Evolutionary conservation across 2,113 vertebrate species (phyloP).

Genomic region (Mixornis gularis): DNA sequence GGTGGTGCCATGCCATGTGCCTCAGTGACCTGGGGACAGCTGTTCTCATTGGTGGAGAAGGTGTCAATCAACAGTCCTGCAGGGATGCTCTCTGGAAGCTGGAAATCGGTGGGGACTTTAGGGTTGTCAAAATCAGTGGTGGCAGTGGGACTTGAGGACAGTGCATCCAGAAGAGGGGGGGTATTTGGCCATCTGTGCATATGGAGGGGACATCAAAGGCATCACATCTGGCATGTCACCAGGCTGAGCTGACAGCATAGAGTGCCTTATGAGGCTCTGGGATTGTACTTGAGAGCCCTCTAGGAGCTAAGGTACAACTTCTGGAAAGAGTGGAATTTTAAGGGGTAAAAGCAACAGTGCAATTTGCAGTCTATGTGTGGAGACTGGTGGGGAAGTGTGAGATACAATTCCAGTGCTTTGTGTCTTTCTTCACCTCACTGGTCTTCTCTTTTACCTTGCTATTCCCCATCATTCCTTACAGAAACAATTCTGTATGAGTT

Average conservation of each 20-base stretch:
- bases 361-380: not conserved
- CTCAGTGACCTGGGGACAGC: conserved; percentile 79
- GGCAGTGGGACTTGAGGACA: not conserved
- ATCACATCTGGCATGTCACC: not conserved
- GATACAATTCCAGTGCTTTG: not conserved
- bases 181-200: not conserved
- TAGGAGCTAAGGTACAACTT: not conserved
- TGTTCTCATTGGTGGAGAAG: conserved; percentile 83
- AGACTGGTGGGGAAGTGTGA: not conserved
- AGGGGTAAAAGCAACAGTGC: not conserved
- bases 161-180: not conserved
- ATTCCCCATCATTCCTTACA: not conserved
- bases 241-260: not conserved
- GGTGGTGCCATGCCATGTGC: conserved; percentile 86
- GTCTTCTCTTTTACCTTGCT: not conserved
- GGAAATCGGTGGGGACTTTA: conserved; percentile 73
- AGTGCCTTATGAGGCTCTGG: not conserved
- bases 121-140: not conserved
- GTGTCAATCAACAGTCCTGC: conserved; percentile 65
- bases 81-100: conserved; percentile 84
- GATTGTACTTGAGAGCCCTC: not conserved
- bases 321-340: not conserved
- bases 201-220: not conserved
- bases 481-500: not conserved
- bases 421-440: not conserved